Base-by-base conservation (phyloP, 1,140 invertebrate genomes). In the Bombus waltoni region DNA sequence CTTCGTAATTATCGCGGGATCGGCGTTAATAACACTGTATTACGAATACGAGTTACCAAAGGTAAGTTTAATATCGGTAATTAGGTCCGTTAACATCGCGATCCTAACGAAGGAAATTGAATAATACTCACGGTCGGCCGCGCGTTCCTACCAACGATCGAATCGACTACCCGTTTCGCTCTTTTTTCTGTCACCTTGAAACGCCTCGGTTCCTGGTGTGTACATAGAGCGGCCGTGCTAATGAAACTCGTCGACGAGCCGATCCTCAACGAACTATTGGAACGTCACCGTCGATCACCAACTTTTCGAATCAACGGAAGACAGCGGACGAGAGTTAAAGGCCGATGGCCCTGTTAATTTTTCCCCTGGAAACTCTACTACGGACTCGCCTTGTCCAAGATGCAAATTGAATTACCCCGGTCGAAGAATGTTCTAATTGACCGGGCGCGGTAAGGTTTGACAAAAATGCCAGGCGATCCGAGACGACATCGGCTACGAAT, bases 401-500 rank as follows among this genome's bases (percentile, higher is more conserved):
- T 72, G 79, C 79, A 72, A 74, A 82, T 82, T 28, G 57, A 75
- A 82, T 82, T 83, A 83, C 81, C n/a, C 15, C 35, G 59, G 6
- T 68, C 25, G 62, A 40, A 40, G 81, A 83, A 84, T 59, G 82
- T 79, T 79, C 75, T 84, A 84, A 79, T 84, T 84, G 82, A 71
- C 53, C 68, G 38, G 81, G 44, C 42, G n/a, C 6, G 38, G 44
- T 47, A 8, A n/a, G 75, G 66, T 71, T 84, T 71, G 44, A 84
- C 65, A 79, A 84, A 79, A 84, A 84, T 84, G 66, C 75, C 87
- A 22, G 44, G 74, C 79, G 83, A 83, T 80, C 72, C 87, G 86
- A 81, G 74, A 47, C 57, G 70, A 81, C 77, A 32, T 85, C 80
- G 62, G 62, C 15, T 79, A 80, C 91, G 90, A 90, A 87, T 91